A percentile compares a stretch with the other conserved stretches of the same genome.
Evolutionary conservation across 1,140 invertebrate species (phyloP).

Genomic region (Thalassaphorura encarpata): DNA sequence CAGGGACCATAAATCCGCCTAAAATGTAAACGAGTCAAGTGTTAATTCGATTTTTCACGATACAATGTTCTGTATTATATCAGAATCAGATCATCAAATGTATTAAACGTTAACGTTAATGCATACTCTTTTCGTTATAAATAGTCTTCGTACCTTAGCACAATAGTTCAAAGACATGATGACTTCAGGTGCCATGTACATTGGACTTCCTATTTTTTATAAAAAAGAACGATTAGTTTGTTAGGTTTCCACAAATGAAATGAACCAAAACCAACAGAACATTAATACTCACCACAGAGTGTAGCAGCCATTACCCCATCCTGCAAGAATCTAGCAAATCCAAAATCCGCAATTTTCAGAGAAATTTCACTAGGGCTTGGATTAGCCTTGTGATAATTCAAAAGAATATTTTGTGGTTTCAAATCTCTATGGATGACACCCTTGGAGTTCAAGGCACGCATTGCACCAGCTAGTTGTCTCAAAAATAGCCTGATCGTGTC

Average conservation of each 20-base stretch:
- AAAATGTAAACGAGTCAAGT: too few relatives aligned
- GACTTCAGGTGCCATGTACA: constrained; percentile 99
- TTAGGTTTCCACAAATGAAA: neutral
- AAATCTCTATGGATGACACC: constrained; percentile 97
- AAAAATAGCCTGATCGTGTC: constrained; percentile 93
- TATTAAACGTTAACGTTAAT: too few relatives aligned
- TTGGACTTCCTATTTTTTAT: too few relatives aligned
- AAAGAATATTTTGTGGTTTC: constrained; percentile 94
- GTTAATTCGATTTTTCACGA: too few relatives aligned
- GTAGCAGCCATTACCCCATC: constrained; percentile 99
- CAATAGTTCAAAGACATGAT: constrained; percentile 99
- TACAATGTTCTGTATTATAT: too few relatives aligned
- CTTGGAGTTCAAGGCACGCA: constrained; percentile 91
- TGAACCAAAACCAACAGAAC: too few relatives aligned
- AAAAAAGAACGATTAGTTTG: neutral
- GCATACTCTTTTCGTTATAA: too few relatives aligned
- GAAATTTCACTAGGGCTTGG: constrained; percentile 83
- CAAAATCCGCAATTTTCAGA: constrained; percentile 98
- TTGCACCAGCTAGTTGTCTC: constrained; percentile 91
- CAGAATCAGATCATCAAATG: too few relatives aligned
- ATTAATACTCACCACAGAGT: too few relatives aligned
- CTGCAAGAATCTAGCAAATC: constrained; percentile 94
- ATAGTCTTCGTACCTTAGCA: too few relatives aligned
- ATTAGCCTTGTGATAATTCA: constrained; percentile 67
- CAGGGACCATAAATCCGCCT: constrained; percentile 97